Percentiles rank a stretch among this genome's conserved stretches.
phyloP scores from a whole-genome alignment of 2,888 invertebrate genomes.

The Drosophila peninsularis region DNA sequence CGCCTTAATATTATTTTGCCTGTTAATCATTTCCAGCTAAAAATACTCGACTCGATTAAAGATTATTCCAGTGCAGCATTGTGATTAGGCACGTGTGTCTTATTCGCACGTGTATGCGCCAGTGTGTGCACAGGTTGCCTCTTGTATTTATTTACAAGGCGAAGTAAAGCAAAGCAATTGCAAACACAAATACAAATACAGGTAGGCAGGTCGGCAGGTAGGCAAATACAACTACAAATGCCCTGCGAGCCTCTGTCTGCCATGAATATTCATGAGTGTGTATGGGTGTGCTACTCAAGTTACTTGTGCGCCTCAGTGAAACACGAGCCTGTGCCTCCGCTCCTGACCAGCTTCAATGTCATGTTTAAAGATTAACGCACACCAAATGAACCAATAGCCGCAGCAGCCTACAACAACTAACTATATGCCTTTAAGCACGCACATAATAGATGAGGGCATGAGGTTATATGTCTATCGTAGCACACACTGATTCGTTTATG shows the following conservation, averaged over 20 bases:
- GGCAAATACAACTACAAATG: slow-evolving; percentile 49
- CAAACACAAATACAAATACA: slow-evolving; percentile 61
- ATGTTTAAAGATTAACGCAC: slow-evolving; percentile 63
- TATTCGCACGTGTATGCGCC: slow-evolving; percentile 7
- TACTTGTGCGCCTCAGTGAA: slow-evolving; percentile 43
- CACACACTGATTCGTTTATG: background rate
- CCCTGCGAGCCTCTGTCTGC: slow-evolving; percentile 22
- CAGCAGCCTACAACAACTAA: background rate
- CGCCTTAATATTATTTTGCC: slow-evolving; percentile 28
- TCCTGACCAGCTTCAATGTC: slow-evolving; percentile 24
- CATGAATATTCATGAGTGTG: slow-evolving; percentile 73
- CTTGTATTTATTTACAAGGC: slow-evolving; percentile 61
- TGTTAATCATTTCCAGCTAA: slow-evolving; percentile 63
- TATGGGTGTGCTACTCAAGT: slow-evolving; percentile 57
- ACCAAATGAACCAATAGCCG: slow-evolving; percentile 31
- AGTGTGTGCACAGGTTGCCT: slow-evolving; percentile 22
- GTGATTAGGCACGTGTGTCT: slow-evolving; percentile 75
- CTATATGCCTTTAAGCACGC: slow-evolving; percentile 6
- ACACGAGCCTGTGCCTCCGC: slow-evolving; percentile 3
- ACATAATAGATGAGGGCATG: background rate
- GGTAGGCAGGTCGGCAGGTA: background rate
- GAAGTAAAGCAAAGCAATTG: slow-evolving; percentile 62
- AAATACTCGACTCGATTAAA: slow-evolving; percentile 53
- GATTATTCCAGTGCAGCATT: slow-evolving; percentile 72
- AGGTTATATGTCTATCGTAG: background rate